Evolutionary conservation across 2,888 invertebrate species (phyloP).

Genomic region (Scelioninae gen. 1): DNA sequence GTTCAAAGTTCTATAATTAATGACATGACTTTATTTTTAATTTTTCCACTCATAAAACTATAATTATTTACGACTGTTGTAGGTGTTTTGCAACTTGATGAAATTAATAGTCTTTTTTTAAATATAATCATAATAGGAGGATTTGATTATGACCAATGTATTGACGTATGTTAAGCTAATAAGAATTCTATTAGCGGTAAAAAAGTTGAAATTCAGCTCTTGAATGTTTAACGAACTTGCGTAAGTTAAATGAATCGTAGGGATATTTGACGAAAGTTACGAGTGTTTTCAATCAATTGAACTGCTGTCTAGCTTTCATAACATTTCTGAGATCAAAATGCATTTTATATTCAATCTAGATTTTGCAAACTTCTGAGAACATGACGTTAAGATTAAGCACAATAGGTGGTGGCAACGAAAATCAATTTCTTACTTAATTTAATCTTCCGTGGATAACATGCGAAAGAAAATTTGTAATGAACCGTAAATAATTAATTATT

Average conservation of each 20-base stretch:
- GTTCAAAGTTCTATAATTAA: neutral
- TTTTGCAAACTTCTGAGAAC: conserved; percentile 15
- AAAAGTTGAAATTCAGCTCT: conserved; percentile 9
- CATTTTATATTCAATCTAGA: conserved; percentile 19
- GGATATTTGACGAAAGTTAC: conserved; percentile 18
- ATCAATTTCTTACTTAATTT: conserved; percentile 22
- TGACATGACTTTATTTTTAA: too few relatives aligned
- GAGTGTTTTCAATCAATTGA: conserved; percentile 35
- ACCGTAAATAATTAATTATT: conserved; percentile 5
- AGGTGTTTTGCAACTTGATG: neutral
- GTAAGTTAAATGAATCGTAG: conserved; percentile 22
- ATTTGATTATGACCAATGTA: neutral
- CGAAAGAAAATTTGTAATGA: conserved; percentile 4
- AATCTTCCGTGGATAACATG: conserved; percentile 1
- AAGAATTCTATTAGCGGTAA: neutral
- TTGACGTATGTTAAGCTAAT: conserved; percentile 7
- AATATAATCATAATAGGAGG: neutral
- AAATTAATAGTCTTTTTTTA: neutral
- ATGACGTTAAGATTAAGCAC: conserved; percentile 5
- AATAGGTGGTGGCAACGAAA: conserved; percentile 10
- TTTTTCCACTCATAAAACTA: too few relatives aligned
- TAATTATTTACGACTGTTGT: neutral
- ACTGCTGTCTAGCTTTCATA: conserved; percentile 25
- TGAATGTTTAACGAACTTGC: conserved; percentile 31
- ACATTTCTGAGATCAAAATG: conserved; percentile 37